Conservation (phyloP, 2,888 invertebrate genomes). For the Cephus sareptanus region DNA sequence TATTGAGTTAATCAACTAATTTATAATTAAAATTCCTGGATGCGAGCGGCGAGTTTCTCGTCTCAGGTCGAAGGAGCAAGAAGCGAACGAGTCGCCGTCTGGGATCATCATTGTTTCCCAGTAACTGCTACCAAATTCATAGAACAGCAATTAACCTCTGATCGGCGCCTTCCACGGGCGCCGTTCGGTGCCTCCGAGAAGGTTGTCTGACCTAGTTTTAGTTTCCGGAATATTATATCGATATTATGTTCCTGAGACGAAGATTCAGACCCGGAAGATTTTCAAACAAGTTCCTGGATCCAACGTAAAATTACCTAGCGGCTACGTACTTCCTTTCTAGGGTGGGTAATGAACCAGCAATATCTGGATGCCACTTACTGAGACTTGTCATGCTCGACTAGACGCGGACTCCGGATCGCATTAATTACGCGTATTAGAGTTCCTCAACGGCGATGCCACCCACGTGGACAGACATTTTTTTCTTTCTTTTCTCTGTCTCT, state of each 20-base stretch:
- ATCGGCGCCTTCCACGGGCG: constrained; percentile 37
- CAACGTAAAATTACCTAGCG: background rate
- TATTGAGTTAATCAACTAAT: constrained; percentile 67
- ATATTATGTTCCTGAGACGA: background rate
- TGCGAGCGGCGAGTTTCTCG: constrained; percentile 36
- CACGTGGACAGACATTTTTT: constrained; percentile 21
- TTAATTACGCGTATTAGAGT: constrained; percentile 55
- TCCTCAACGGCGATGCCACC: constrained; percentile 28
- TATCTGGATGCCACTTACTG: constrained; percentile 41
- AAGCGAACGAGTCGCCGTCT: constrained; percentile 47
- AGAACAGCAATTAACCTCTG: constrained; percentile 64
- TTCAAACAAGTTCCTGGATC: background rate
- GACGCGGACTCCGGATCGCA: constrained; percentile 43
- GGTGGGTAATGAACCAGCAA: constrained; percentile 47
- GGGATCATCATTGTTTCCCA: constrained; percentile 53
- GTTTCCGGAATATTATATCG: background rate
- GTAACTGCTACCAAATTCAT: constrained; percentile 63
- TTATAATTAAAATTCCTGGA: constrained; percentile 66
- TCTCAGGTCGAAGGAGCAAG: constrained; percentile 33
- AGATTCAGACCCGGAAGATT: background rate
- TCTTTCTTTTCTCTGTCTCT: background rate
- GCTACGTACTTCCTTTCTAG: constrained; percentile 10
- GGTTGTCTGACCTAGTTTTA: background rate
- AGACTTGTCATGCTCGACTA: constrained; percentile 35
- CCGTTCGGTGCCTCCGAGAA: background rate